Evolutionary conservation across 2,888 invertebrate genomes (phyloP).

Genomic region (Noctua comes): DNA sequence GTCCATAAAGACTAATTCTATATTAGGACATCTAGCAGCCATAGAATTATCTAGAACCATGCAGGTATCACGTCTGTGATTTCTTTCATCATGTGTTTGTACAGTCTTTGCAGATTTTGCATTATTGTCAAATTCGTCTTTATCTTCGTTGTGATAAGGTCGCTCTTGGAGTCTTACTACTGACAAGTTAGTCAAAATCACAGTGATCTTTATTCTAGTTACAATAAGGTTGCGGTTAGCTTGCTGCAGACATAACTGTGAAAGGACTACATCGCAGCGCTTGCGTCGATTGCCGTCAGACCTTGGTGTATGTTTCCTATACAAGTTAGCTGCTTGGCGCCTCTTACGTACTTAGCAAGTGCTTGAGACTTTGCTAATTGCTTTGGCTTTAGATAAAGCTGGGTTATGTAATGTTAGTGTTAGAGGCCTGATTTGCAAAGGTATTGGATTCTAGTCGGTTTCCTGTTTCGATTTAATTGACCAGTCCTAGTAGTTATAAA

Average conservation of each 20-base stretch:
- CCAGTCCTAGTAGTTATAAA: neutral
- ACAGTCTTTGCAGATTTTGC: slow-evolving; percentile 8
- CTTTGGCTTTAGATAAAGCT: slow-evolving; percentile 13
- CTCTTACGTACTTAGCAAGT: slow-evolving; percentile 42
- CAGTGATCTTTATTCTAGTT: neutral
- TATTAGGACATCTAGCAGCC: slow-evolving; percentile 12
- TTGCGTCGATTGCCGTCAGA: slow-evolving; percentile 59
- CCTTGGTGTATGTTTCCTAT: slow-evolving; percentile 78
- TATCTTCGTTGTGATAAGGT: neutral
- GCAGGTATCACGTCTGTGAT: slow-evolving; percentile 29
- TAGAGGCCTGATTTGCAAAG: neutral
- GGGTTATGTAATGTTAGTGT: slow-evolving; percentile 19
- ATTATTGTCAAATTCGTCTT: neutral
- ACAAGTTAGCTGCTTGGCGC: slow-evolving; percentile 65
- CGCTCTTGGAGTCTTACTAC: neutral
- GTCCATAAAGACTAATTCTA: slow-evolving; percentile 1
- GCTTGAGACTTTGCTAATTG: slow-evolving; percentile 36
- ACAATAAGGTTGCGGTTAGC: neutral
- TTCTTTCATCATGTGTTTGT: slow-evolving; percentile 36
- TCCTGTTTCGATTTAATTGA: slow-evolving; percentile 7
- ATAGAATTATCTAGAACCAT: slow-evolving; percentile 34
- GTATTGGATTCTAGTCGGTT: slow-evolving; percentile 3
- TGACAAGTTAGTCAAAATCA: neutral
- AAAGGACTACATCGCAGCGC: slow-evolving; percentile 45
- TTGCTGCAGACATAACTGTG: neutral